A percentile compares a stretch with the other conserved stretches of the same genome.
Conservation (phyloP, 2,888 invertebrate species). For the Stenotaenia linearis region DNA sequence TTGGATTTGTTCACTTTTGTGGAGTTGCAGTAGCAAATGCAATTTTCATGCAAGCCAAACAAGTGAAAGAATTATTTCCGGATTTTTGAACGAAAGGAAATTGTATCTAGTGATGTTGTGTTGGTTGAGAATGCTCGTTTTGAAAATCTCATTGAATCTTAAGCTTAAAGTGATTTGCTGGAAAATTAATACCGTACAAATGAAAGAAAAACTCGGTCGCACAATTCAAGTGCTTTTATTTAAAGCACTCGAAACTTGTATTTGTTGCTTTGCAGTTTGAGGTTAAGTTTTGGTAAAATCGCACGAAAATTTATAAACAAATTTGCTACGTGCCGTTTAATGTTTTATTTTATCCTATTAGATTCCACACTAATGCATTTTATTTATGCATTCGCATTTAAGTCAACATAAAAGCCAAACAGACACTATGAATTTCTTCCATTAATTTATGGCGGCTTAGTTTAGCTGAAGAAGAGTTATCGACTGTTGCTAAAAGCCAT, state of each 20-base stretch:
- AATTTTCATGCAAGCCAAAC: too few relatives aligned
- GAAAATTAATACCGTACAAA: neutral
- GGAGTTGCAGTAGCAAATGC: too few relatives aligned
- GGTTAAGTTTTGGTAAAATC: too few relatives aligned
- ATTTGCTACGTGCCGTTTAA: too few relatives aligned
- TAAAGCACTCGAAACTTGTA: too few relatives aligned
- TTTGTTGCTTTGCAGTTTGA: too few relatives aligned
- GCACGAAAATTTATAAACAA: too few relatives aligned
- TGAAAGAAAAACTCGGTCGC: too few relatives aligned
- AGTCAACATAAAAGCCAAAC: neutral
- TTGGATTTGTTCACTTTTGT: neutral
- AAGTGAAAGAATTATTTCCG: neutral
- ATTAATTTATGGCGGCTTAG: neutral
- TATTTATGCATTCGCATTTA: neutral
- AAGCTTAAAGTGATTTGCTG: neutral
- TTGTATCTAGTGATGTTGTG: neutral
- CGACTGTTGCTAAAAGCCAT: neutral
- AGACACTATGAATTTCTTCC: neutral
- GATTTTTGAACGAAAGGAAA: neutral
- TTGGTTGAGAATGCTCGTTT: too few relatives aligned
- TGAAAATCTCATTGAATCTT: neutral
- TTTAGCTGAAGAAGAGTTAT: neutral
- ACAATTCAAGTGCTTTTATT: too few relatives aligned
- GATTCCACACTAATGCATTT: too few relatives aligned
- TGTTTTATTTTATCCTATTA: neutral